Evolutionary conservation across 2,888 invertebrate genomes (phyloP).

Genomic region (Tillus elongatus): DNA sequence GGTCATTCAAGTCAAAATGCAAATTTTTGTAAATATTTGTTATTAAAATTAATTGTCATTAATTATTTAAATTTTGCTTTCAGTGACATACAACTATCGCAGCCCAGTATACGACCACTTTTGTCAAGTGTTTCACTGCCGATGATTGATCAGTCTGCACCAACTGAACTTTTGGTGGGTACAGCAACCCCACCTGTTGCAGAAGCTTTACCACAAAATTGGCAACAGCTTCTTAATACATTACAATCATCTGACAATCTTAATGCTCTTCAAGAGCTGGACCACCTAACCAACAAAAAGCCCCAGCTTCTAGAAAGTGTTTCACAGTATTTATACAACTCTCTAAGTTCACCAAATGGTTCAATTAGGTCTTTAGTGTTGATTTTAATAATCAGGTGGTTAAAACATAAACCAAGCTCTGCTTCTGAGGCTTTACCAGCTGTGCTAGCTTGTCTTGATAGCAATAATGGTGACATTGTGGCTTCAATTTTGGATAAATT

Average conservation of each 20-base stretch:
- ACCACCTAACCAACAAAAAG: constrained; percentile 59
- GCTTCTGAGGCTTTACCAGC: constrained; percentile 61
- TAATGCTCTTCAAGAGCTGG: constrained; percentile 62
- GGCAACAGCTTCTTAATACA: constrained; percentile 44
- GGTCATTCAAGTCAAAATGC: too few relatives aligned
- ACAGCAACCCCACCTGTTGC: constrained; percentile 41
- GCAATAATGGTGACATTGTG: constrained; percentile 68
- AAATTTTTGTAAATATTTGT: too few relatives aligned
- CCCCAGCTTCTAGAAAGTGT: constrained; percentile 59
- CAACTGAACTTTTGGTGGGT: constrained; percentile 46
- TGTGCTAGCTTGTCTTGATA: constrained; percentile 73
- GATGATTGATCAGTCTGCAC: constrained; percentile 41
- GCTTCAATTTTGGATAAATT: constrained; percentile 71
- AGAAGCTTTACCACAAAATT: constrained; percentile 42
- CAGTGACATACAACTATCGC: constrained; percentile 50
- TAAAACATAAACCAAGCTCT: constrained; percentile 52
- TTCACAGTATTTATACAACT: constrained; percentile 53
- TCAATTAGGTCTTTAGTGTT: constrained; percentile 63
- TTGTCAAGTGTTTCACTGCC: constrained; percentile 55
- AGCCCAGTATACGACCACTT: constrained; percentile 49
- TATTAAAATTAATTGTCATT: constrained; percentile 5
- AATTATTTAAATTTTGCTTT: constrained; percentile 20
- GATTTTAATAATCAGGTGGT: constrained; percentile 58
- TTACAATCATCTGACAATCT: constrained; percentile 47
- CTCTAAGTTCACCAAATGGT: constrained; percentile 54